Evolutionary conservation across 2,888 invertebrate genomes (phyloP).

Genomic region (Agrotis ipsilon): DNA sequence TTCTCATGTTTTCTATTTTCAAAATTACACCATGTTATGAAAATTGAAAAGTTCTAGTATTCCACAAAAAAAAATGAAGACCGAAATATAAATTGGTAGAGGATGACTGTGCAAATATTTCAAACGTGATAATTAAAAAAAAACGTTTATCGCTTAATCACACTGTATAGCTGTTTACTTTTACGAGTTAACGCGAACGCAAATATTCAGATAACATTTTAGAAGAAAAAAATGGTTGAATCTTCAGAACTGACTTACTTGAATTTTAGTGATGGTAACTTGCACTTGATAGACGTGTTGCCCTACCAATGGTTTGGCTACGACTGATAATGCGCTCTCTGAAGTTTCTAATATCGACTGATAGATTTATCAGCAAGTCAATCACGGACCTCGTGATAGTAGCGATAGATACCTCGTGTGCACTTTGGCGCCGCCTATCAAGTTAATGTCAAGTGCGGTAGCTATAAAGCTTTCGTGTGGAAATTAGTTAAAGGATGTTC

Average conservation of each 20-base stretch:
- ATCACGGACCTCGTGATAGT: slow-evolving; percentile 48
- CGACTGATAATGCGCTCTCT: slow-evolving; percentile 55
- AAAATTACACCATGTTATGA: neutral
- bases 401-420: slow-evolving; percentile 41
- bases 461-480: slow-evolving; percentile 7
- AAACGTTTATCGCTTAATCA: neutral
- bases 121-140: neutral
- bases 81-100: neutral
- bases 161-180: neutral
- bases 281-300: slow-evolving; percentile 41
- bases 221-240: neutral
- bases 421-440: slow-evolving; percentile 25
- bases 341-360: slow-evolving; percentile 39
- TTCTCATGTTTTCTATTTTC: neutral
- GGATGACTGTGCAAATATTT: slow-evolving; percentile 11
- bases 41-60: neutral
- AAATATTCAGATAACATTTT: neutral
- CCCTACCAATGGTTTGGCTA: slow-evolving; percentile 42
- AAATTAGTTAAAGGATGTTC: too few relatives aligned
- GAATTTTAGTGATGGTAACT: slow-evolving; percentile 5
- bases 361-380: slow-evolving; percentile 37
- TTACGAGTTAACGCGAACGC: neutral
- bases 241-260: slow-evolving; percentile 39
- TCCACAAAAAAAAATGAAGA: neutral
- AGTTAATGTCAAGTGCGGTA: slow-evolving; percentile 18